A percentile compares a stretch with the other conserved stretches of the same genome.
phyloP scores from a whole-genome alignment of 2,888 invertebrate species.

The Camponotus fellah region DNA sequence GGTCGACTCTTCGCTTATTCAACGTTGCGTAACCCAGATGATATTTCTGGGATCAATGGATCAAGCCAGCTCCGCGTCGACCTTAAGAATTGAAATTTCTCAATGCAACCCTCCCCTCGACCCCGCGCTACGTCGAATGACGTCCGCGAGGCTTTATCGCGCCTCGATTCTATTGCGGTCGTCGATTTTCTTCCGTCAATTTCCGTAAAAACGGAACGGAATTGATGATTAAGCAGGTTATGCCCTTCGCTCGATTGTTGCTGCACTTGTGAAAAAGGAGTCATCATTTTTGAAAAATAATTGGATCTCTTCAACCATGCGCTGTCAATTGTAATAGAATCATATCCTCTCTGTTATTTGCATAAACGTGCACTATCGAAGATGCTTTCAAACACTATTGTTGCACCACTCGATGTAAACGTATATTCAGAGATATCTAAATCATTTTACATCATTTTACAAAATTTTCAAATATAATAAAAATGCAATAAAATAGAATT shows the following conservation, averaged over 20 bases:
- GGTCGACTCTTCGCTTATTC: slow-evolving; percentile 49
- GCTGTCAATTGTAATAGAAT: not conserved
- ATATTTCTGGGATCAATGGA: slow-evolving; percentile 68
- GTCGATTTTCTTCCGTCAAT: slow-evolving; percentile 36
- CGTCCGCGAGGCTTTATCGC: slow-evolving; percentile 70
- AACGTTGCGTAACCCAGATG: slow-evolving; percentile 64
- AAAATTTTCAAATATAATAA: not conserved
- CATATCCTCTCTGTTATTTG: not conserved
- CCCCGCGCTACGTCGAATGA: slow-evolving; percentile 62
- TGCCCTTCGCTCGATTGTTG: not conserved
- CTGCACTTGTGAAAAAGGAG: not conserved
- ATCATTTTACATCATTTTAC: not conserved
- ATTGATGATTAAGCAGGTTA: not conserved
- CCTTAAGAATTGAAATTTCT: slow-evolving; percentile 74
- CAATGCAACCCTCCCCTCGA: slow-evolving; percentile 66
- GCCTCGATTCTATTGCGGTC: slow-evolving; percentile 18
- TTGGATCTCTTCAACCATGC: not conserved
- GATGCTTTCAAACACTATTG: not conserved
- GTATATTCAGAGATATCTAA: not conserved
- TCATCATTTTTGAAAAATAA: not conserved
- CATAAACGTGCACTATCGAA: not conserved
- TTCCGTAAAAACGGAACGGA: slow-evolving; percentile 9
- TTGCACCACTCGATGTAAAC: not conserved
- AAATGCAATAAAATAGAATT: too few species aligned
- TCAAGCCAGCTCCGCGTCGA: slow-evolving; percentile 38